Evolutionary conservation across 2,797 vertebrate genomes (phyloP).

Genomic region (Ateles fusciceps): DNA sequence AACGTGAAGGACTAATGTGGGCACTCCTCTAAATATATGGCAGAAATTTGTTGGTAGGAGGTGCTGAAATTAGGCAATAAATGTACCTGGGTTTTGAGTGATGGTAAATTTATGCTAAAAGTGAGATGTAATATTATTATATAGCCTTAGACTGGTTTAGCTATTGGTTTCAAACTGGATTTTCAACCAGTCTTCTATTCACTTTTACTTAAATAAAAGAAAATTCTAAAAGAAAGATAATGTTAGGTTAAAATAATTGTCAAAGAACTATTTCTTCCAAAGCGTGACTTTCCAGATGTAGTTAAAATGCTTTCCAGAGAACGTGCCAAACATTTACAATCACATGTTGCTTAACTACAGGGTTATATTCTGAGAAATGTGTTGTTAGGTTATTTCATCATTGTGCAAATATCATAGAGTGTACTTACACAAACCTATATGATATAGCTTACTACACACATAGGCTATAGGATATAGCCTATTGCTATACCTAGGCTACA

Average conservation of each 20-base stretch:
- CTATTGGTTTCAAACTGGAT: conserved; percentile 11
- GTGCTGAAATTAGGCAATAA: background rate
- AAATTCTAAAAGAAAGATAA: background rate
- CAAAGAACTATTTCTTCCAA: background rate
- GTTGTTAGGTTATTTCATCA: background rate
- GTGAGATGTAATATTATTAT: background rate
- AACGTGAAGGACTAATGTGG: background rate
- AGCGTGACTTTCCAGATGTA: background rate
- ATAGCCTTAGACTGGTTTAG: background rate
- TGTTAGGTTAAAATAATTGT: background rate
- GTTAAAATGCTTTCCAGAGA: conserved; percentile 39
- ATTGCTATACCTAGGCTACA: background rate
- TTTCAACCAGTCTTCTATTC: background rate
- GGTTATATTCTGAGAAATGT: background rate
- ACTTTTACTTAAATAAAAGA: background rate
- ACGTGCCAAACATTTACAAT: background rate
- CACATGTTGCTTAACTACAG: background rate
- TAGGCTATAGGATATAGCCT: background rate
- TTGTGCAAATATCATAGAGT: background rate
- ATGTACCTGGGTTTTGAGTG: background rate
- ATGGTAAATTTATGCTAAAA: background rate
- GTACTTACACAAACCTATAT: background rate
- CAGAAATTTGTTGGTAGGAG: background rate
- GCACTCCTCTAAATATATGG: background rate
- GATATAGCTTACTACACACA: background rate